These are phyloP conservation scores for Herminia tarsipennalis DNA, from an alignment of 2,888 invertebrate genomes.

Conservation along the genomic window DNA sequence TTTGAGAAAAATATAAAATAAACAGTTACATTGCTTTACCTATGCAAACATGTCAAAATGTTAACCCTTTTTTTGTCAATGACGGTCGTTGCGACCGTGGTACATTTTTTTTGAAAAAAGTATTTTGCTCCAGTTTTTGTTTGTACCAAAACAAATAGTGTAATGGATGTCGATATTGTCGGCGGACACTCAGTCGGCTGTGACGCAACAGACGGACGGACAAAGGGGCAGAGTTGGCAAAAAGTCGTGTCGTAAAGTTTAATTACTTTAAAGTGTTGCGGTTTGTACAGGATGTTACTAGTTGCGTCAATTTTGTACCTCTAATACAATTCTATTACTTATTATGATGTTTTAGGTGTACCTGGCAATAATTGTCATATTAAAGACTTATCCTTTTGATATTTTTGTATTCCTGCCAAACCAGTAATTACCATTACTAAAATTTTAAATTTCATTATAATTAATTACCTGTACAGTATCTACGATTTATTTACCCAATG, in stretches of 20 bases:
- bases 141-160: conserved; percentile 62
- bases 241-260: conserved; percentile 61
- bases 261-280: conserved; percentile 49
- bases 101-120: conserved; percentile 44
- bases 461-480: no score
- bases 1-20: conserved; percentile 17
- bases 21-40: conserved; percentile 41
- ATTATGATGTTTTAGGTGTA: background rate
- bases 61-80: conserved; percentile 55
- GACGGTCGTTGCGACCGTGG: conserved; percentile 35
- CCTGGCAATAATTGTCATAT: background rate
- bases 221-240: conserved; percentile 65
- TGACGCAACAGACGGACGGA: conserved; percentile 54
- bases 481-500: no score
- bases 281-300: conserved; percentile 54
- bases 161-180: conserved; percentile 47
- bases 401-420: background rate
- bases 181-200: conserved; percentile 37
- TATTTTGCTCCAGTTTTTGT: conserved; percentile 70
- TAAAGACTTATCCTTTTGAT: background rate
- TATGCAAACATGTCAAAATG: conserved; percentile 52
- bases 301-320: conserved; percentile 6
- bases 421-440: no score
- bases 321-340: background rate
- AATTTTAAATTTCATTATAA: no score